phyloP scores from a whole-genome alignment of 30 jellyfish, hydroid and myxozoan species.

The Chrysaora quinquecirrha region DNA sequence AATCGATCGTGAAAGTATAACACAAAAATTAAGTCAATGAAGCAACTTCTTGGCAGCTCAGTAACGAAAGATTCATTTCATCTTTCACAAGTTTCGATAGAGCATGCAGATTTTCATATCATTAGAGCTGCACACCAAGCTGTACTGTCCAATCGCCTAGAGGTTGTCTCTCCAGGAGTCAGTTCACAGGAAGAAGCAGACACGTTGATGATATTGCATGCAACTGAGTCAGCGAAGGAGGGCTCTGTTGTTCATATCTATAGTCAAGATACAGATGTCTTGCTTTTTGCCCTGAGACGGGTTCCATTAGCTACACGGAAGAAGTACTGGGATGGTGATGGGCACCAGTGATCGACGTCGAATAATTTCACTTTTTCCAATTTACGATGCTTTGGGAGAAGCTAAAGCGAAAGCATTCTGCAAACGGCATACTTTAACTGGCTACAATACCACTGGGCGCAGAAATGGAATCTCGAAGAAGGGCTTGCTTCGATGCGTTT shows the following conservation, averaged over 20 bases:
- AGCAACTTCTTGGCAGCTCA: conserved; percentile 25
- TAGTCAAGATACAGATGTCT: conserved; percentile 5
- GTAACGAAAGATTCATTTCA: conserved; percentile 8
- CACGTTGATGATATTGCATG: conserved; percentile 23
- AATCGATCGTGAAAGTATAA: neutral
- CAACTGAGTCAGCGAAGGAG: conserved; percentile 14
- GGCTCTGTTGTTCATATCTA: neutral
- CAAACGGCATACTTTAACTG: neutral
- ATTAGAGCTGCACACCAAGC: neutral
- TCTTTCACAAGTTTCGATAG: neutral
- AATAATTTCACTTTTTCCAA: neutral
- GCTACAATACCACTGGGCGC: neutral
- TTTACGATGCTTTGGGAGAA: neutral
- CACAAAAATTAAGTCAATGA: conserved; percentile 15
- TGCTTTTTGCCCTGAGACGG: conserved; percentile 29
- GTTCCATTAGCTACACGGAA: conserved; percentile 20
- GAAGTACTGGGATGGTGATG: conserved; percentile 22
- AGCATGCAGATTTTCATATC: neutral
- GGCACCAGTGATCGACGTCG: conserved; percentile 34
- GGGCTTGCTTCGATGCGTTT: neutral
- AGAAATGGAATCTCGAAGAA: neutral
- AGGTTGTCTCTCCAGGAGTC: conserved; percentile 23
- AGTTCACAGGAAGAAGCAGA: conserved; percentile 30
- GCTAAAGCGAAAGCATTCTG: neutral
- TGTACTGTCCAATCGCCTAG: conserved; percentile 14